Evolutionary conservation across 2,113 vertebrate genomes (phyloP), one percentile per base, ranked within the genome.

Genomic region (Ranitomeya imitator): DNA sequence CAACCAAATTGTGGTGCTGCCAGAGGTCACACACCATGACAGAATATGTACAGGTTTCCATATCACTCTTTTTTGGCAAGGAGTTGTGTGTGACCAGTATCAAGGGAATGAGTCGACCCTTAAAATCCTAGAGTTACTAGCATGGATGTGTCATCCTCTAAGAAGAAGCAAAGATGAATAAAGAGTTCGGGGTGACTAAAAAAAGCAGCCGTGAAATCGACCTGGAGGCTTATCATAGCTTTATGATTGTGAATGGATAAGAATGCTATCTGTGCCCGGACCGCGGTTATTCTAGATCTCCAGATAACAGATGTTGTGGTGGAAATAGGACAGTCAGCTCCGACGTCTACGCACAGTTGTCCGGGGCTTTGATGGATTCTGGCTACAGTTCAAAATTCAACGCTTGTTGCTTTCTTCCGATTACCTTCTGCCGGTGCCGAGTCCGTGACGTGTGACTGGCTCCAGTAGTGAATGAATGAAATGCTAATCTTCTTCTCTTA

Each of bases 261-360:
- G 54, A 57, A 85, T 74, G 67, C 57, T 85, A 71, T 71, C 67
- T 74, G 67, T 59, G 31, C 54, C 3, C 23, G 59, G 61, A 57
- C 61, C n/a, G 26, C 31, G 54, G 69, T 52, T 88, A 76, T 88
- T 83, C 74, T 83, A 52, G 67, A 71, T 60, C 15, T 21, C 11
- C 8, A 79, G 63, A 87, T 88, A 55, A 21, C 86, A 88, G 79
- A 88, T 88, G 79, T 76, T 76, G 85, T 23, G 18, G 79, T 76
- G 54, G 60, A 83, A 88, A 83, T 76, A 88, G 86, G 79, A 88
- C 79, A 59, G 65, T 60, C 51, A 71, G 55, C 31, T 59, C 80
- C 76, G 18, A 2, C 14, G 60, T 54, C 23, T 71, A 12, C 55
- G 63, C 63, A 87, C 86, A 80, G 60, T 87, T 87, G 86, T 87